Evolutionary conservation across 2,113 vertebrate species (phyloP).

Genomic region (Balaeniceps rex): DNA sequence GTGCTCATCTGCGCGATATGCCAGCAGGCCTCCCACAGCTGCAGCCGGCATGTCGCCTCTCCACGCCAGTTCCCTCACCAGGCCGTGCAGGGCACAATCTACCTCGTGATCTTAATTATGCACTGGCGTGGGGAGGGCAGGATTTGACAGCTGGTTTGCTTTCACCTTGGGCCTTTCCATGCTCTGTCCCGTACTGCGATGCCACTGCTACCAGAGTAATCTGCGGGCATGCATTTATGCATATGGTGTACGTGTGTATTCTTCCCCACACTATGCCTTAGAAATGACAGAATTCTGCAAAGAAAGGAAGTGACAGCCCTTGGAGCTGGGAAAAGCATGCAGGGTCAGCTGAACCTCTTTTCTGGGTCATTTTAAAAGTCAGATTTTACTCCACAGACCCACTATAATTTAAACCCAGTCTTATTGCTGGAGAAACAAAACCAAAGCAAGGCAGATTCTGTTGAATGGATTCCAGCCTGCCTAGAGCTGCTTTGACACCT

Average conservation of each 20-base stretch:
- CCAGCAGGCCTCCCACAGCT: background rate
- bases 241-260: accelerated
- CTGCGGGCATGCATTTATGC: background rate
- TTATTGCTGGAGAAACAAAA: background rate
- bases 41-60: background rate
- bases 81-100: background rate
- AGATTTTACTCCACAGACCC: background rate
- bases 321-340: background rate
- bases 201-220: background rate
- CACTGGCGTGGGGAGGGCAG: background rate
- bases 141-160: background rate
- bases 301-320: slow-evolving; percentile 13
- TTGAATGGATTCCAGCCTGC: background rate
- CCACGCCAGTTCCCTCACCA: background rate
- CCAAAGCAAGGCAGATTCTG: background rate
- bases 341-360: slow-evolving; percentile 5
- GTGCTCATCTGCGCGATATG: accelerated
- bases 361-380: background rate
- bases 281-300: background rate
- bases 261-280: background rate
- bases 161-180: background rate
- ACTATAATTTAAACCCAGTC: background rate
- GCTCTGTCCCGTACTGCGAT: background rate
- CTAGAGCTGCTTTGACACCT: background rate
- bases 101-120: background rate